These are phyloP conservation scores for Meghimatium bilineatum DNA, from an alignment of 2,888 invertebrate genomes.

Conservation along the genomic window DNA sequence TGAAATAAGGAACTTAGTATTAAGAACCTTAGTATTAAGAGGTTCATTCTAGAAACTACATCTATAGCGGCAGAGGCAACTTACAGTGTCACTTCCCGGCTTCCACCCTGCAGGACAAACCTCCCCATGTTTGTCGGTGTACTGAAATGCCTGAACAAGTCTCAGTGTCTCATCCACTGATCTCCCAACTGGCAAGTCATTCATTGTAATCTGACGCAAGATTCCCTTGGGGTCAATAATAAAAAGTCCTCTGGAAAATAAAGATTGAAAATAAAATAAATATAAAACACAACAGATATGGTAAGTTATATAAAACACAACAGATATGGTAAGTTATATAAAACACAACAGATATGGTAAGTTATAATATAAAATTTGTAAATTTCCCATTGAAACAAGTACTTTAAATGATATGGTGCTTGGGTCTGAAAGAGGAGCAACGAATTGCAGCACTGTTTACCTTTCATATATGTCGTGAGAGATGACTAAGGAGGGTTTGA, in stretches of 20 bases:
- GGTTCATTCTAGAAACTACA: neutral
- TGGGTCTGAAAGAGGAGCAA: too few species aligned
- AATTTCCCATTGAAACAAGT: too few species aligned
- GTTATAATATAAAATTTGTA: too few species aligned
- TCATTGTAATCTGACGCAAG: conserved; percentile 95
- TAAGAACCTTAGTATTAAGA: too few species aligned
- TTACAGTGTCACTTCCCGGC: conserved; percentile 93
- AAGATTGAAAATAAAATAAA: neutral
- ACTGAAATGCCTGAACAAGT: conserved; percentile 95
- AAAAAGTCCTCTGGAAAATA: conserved; percentile 20
- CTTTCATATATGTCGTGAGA: too few species aligned
- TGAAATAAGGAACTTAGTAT: too few species aligned
- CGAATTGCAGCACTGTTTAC: too few species aligned
- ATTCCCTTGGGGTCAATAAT: conserved; percentile 90
- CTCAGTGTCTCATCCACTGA: conserved; percentile 96
- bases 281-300: neutral
- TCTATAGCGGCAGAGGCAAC: conserved; percentile 50
- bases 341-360: neutral
- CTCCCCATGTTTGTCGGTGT: conserved; percentile 83
- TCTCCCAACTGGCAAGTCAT: conserved; percentile 88
- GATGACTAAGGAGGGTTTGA: too few species aligned
- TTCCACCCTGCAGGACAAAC: conserved; percentile 97
- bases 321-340: neutral
- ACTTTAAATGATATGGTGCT: too few species aligned
- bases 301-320: neutral